Percentiles rank a stretch among this genome's conserved stretches.
These are phyloP conservation scores for Heliconius hermathena DNA, from an alignment of 1,140 invertebrate genomes.

Conservation along the genomic window DNA sequence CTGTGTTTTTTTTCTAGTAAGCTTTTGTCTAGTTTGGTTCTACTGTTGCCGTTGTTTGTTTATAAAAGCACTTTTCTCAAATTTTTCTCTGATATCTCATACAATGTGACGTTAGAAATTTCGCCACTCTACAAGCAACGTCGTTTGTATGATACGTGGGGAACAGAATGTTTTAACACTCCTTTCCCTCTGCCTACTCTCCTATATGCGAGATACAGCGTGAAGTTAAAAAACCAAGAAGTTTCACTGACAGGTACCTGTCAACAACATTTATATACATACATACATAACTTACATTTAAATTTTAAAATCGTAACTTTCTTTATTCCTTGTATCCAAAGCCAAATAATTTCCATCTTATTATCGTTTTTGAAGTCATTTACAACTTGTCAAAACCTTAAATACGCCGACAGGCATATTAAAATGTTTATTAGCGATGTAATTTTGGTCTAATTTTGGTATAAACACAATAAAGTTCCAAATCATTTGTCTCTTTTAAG, in stretches of 20 bases:
- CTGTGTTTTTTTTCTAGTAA: not conserved
- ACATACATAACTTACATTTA: too few relatives aligned
- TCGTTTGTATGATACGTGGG: too few relatives aligned
- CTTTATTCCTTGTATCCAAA: not conserved
- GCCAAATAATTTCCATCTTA: not conserved
- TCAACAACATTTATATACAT: too few relatives aligned
- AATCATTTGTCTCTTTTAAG: not conserved
- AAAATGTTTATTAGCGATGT: not conserved
- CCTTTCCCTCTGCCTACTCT: too few relatives aligned
- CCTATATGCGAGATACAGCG: too few relatives aligned
- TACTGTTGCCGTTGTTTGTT: not conserved
- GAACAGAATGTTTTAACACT: too few relatives aligned
- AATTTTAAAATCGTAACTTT: not conserved
- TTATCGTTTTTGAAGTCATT: not conserved
- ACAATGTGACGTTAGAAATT: too few relatives aligned
- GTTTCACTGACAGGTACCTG: too few relatives aligned
- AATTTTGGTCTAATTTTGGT: not conserved
- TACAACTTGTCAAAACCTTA: slow-evolving; percentile 13
- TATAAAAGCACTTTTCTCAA: too few relatives aligned
- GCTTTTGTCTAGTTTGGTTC: not conserved
- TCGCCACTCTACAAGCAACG: too few relatives aligned
- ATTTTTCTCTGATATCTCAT: too few relatives aligned
- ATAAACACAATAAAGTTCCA: not conserved
- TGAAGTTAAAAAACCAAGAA: too few relatives aligned
- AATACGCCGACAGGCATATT: slow-evolving; percentile 7